Conservation (phyloP, 2,888 invertebrate species). For the Cheilosia scutellata region DNA sequence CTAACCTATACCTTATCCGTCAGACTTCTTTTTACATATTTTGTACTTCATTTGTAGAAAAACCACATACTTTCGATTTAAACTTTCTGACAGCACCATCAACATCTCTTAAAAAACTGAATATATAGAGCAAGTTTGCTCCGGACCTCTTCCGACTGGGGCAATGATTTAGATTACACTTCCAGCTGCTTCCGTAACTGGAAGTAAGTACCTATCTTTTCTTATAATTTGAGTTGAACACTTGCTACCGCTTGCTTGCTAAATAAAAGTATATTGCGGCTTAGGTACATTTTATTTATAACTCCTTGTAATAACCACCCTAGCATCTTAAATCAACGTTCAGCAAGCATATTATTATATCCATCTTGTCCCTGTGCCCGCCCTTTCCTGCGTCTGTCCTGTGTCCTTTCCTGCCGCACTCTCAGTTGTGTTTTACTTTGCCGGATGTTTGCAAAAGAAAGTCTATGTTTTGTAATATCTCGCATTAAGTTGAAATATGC, state of each 20-base stretch:
- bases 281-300: conserved; percentile 12
- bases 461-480: conserved; percentile 7
- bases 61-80: too few relatives aligned
- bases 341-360: conserved; percentile 11
- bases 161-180: background rate
- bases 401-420: conserved; percentile 1
- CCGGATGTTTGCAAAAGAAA: background rate
- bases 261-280: conserved; percentile 5
- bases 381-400: background rate
- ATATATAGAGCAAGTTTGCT: background rate
- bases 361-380: background rate
- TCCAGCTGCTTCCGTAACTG: background rate
- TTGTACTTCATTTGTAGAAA: too few relatives aligned
- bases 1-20: too few relatives aligned
- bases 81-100: background rate
- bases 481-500: conserved; percentile 32
- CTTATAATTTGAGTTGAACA: conserved; percentile 6
- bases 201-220: background rate
- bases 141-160: background rate
- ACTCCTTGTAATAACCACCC: background rate
- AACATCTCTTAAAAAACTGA: background rate
- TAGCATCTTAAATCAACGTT: conserved; percentile 29
- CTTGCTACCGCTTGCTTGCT: background rate
- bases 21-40: too few relatives aligned
- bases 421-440: conserved; percentile 6